Conservation (phyloP, 1,140 invertebrate genomes). For the Goniozus legneri region DNA sequence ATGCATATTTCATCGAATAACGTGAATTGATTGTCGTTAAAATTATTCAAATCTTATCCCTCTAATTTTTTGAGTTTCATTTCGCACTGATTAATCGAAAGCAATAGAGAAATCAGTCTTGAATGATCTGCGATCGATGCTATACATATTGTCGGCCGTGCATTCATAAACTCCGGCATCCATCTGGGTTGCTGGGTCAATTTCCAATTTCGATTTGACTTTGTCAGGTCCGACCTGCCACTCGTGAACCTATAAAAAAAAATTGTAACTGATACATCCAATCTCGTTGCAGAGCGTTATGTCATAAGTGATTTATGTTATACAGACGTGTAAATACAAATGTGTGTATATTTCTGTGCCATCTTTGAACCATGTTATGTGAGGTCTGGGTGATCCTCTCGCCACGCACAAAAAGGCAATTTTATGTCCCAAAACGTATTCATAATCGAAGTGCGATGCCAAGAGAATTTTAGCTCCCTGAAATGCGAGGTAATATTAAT, state of each 20-base stretch:
- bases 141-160: conserved; percentile 89
- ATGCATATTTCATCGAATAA: too few species aligned
- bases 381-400: conserved; percentile 76
- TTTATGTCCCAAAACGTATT: conserved; percentile 90
- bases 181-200: conserved; percentile 90
- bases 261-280: too few species aligned
- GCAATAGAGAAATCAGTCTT: conserved; percentile 90
- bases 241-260: conserved; percentile 73
- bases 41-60: too few species aligned
- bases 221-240: conserved; percentile 77
- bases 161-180: conserved; percentile 88
- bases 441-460: conserved; percentile 88
- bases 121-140: conserved; percentile 83
- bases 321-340: conserved; percentile 80
- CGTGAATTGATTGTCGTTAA: too few species aligned
- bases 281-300: too few species aligned
- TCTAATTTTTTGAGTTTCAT: too few species aligned
- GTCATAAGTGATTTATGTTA: conserved; percentile 1
- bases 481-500: conserved; percentile 18
- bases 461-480: conserved; percentile 88
- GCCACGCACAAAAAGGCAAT: conserved; percentile 88
- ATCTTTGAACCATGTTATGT: conserved; percentile 92
- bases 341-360: conserved; percentile 85
- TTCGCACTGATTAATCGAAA: conserved; percentile 81
- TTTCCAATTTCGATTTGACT: conserved; percentile 89